Evolutionary conservation across 2,888 invertebrate genomes (phyloP).

Genomic region (Tetramorium bicarinatum): DNA sequence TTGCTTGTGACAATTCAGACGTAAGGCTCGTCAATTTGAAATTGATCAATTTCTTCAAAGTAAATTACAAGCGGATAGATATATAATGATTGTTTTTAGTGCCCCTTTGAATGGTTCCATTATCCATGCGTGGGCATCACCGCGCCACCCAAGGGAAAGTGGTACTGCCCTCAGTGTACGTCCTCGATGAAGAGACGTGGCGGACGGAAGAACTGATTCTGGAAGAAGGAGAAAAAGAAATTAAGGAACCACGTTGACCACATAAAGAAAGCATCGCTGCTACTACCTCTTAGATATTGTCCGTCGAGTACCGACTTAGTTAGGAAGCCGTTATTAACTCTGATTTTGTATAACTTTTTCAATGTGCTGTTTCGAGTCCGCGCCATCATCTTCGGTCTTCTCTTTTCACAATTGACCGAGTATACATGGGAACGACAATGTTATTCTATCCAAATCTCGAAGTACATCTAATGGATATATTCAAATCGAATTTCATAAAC

Average conservation of each 20-base stretch:
- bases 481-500: slow-evolving; percentile 50
- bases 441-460: slow-evolving; percentile 62
- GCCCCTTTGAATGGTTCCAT: slow-evolving; percentile 99
- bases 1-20: slow-evolving; percentile 99
- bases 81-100: slow-evolving; percentile 88
- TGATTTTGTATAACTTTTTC: slow-evolving; percentile 81
- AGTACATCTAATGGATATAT: slow-evolving; percentile 53
- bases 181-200: slow-evolving; percentile 94
- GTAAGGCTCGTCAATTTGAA: no score
- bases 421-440: slow-evolving; percentile 51
- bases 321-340: slow-evolving; percentile 77
- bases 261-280: slow-evolving; percentile 66
- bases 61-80: neutral
- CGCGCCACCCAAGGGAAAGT: slow-evolving; percentile 98
- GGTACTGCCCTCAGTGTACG: slow-evolving; percentile 99
- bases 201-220: slow-evolving; percentile 91
- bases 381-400: slow-evolving; percentile 60
- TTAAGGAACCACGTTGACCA: slow-evolving; percentile 38
- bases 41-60: no score
- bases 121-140: slow-evolving; percentile 99
- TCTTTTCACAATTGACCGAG: slow-evolving; percentile 69
- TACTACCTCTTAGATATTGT: slow-evolving; percentile 84
- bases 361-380: slow-evolving; percentile 77
- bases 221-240: neutral
- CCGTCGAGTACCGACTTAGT: slow-evolving; percentile 78